Base-by-base conservation (phyloP, 2,888 invertebrate genomes). In the Andrena flavipes region DNA sequence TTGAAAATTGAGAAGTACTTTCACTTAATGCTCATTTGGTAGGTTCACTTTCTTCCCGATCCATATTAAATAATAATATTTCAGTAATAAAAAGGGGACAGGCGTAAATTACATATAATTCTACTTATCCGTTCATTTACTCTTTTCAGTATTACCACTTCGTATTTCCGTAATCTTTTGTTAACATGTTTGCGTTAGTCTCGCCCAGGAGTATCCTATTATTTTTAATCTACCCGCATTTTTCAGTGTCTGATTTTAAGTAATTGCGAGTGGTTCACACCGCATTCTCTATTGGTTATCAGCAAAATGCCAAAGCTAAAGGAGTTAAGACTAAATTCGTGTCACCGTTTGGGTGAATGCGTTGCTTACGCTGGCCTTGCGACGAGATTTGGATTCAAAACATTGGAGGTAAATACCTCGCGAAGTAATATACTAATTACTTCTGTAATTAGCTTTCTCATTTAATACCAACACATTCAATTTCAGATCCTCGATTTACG, bases 301-400 rank as follows among this genome's bases (percentile, higher is more conserved):
- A 97, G 97, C 89, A 97, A 97, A 94, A 94, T 96, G 90, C 94
- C 95, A 1, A 93, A 94, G 6, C 94, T 98, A 33, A 95, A 95
- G 56, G 95, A 96, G 54, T 94, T 98, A 5, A 95, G 95, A 74
- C 93, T 97, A 85, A 95, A 96, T 59, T 96, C 96, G 54, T 98
- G 97, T 90, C 94, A 93, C 73, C 95, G 96, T 65, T 94, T 97
- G 82, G 95, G 95, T 0, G 97, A 97, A 92, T 97, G 96, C 90
- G 96, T 97, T 20, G 97, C 97, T 0, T 97, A 97, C 93, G 96
- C 97, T 0, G 97, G 97, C 90, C 95, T 98, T 76, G 96, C 97
- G 0, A 95, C 96, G 0, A 94, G 96, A 86, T 96, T 96, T 91
- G 97, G 97, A 0, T 97, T 96, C 92, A 95, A 95, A 86, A 92